phyloP scores from a whole-genome alignment of 1,140 invertebrate species.

The Cephus cinctus region DNA sequence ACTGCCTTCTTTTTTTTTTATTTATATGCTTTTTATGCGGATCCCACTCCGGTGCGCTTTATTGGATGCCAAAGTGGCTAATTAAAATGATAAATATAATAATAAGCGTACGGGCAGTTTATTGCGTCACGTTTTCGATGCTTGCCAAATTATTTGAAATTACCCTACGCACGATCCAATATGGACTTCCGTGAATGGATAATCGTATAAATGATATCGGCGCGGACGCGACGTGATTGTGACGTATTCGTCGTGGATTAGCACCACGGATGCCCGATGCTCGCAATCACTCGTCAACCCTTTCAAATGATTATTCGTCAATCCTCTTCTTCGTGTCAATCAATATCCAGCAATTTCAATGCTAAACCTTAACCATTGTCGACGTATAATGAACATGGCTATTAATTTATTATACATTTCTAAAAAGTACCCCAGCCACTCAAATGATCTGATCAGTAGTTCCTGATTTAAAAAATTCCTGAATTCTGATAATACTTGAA shows the following conservation, averaged over 20 bases:
- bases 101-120: not conserved
- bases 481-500: no score
- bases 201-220: conserved; percentile 14
- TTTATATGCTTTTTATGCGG: conserved; percentile 8
- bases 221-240: conserved; percentile 26
- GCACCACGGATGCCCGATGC: conserved; percentile 17
- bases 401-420: no score
- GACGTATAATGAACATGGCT: no score
- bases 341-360: no score
- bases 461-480: no score
- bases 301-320: no score
- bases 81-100: no score
- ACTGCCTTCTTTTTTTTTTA: conserved; percentile 32
- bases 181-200: not conserved
- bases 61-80: no score
- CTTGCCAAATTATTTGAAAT: not conserved
- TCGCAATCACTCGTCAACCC: conserved; percentile 29
- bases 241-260: conserved; percentile 25
- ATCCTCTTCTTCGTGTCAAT: no score
- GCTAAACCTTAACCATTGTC: no score
- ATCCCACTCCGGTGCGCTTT: not conserved
- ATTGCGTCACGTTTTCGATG: not conserved
- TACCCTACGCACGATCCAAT: not conserved
- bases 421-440: no score
- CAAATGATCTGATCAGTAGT: no score